Conservation (phyloP, 1,140 invertebrate species). For the Trichonephila inaurata region DNA sequence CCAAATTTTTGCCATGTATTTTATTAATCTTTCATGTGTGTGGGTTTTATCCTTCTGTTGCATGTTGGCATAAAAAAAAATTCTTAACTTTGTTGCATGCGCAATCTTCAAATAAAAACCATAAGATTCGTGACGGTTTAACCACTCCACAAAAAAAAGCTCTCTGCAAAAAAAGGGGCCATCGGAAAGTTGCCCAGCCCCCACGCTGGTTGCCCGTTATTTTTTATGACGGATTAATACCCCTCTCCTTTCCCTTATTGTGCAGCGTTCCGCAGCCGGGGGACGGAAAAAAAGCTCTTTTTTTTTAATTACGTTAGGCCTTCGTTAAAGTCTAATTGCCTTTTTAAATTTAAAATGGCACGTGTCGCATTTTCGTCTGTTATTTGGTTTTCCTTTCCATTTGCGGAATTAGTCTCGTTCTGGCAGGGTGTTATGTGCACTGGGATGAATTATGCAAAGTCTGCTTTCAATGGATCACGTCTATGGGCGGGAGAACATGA, state of each 20-base stretch:
- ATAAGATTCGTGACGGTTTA: not conserved
- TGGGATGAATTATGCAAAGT: slow-evolving; percentile 23
- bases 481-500: not conserved
- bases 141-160: not conserved
- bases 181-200: not conserved
- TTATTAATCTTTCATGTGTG: too few relatives aligned
- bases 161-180: not conserved
- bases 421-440: not conserved
- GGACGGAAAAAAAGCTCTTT: slow-evolving; percentile 13
- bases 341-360: slow-evolving; percentile 55
- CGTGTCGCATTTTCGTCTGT: slow-evolving; percentile 2
- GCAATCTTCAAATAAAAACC: not conserved
- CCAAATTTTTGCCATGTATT: too few relatives aligned
- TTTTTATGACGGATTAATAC: slow-evolving; percentile 36
- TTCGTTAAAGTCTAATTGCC: slow-evolving; percentile 66
- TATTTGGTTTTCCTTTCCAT: slow-evolving; percentile 54
- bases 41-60: too few relatives aligned
- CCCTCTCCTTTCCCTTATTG: slow-evolving; percentile 40
- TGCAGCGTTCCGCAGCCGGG: not conserved
- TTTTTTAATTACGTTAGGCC: slow-evolving; percentile 56
- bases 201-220: slow-evolving; percentile 1
- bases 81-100: too few relatives aligned
- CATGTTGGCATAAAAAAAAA: too few relatives aligned
- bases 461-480: slow-evolving; percentile 23
- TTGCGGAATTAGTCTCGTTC: slow-evolving; percentile 36